These are phyloP conservation scores for Xestoiulus laeticollis DNA, from an alignment of 2,888 invertebrate species.

Conservation along the genomic window DNA sequence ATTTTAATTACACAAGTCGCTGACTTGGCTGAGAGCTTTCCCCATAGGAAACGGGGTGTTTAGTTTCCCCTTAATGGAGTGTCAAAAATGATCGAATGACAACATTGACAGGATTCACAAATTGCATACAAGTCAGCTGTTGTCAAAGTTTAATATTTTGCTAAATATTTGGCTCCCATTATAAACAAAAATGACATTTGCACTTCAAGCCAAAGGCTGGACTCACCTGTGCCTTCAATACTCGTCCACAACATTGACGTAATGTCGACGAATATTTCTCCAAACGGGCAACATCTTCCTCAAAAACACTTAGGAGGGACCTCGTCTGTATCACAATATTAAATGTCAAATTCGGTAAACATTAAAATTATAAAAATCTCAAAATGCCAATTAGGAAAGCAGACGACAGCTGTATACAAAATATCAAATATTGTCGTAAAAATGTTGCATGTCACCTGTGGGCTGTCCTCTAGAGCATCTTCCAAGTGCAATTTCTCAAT, in stretches of 20 bases:
- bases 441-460: slow-evolving; percentile 51
- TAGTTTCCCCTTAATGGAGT: too few species aligned
- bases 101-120: too few species aligned
- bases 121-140: too few species aligned
- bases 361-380: neutral
- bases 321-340: slow-evolving; percentile 51
- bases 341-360: neutral
- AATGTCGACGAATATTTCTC: slow-evolving; percentile 52
- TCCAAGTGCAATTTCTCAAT: slow-evolving; percentile 56
- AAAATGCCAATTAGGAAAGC: neutral
- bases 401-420: neutral
- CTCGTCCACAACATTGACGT: slow-evolving; percentile 50
- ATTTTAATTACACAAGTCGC: too few species aligned
- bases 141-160: too few species aligned
- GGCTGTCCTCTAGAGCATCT: slow-evolving; percentile 56
- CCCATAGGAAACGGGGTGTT: too few species aligned
- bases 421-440: neutral
- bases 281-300: slow-evolving; percentile 51
- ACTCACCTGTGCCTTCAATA: slow-evolving; percentile 54
- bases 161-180: too few species aligned
- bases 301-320: slow-evolving; percentile 53
- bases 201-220: too few species aligned
- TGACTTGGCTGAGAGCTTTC: too few species aligned
- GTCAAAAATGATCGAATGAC: too few species aligned
- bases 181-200: too few species aligned